Evolutionary conservation across 2,113 vertebrate genomes (phyloP).

Genomic region (Myrmecophaga tridactyla): DNA sequence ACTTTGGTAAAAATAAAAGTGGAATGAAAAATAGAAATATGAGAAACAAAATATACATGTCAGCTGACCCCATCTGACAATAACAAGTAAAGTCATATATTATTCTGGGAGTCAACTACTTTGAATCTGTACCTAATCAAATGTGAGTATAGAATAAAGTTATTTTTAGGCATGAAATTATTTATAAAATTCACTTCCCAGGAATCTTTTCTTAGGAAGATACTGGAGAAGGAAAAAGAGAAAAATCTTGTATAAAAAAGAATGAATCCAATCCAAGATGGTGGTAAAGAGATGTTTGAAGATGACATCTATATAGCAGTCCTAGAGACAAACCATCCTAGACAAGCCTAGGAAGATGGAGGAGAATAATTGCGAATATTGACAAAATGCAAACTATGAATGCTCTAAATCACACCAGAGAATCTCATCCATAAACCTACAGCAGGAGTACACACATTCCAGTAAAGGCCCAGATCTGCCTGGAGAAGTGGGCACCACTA

Average conservation of each 20-base stretch:
- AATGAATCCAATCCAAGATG: neutral
- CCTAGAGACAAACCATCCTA: neutral
- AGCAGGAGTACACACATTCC: neutral
- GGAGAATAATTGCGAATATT: neutral
- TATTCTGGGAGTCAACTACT: neutral
- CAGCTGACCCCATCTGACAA: neutral
- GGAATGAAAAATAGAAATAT: neutral
- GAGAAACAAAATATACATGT: neutral
- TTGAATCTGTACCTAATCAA: neutral
- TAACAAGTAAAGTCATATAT: neutral
- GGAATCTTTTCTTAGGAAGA: neutral
- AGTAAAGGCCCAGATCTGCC: slow-evolving; percentile 46
- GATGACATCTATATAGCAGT: neutral
- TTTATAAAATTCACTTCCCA: neutral
- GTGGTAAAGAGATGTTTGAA: neutral
- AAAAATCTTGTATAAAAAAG: neutral
- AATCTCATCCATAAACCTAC: neutral
- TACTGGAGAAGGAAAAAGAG: neutral
- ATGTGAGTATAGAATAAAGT: neutral
- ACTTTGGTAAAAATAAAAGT: neutral
- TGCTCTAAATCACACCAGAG: slow-evolving; percentile 10
- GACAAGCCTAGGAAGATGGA: neutral
- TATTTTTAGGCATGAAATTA: neutral
- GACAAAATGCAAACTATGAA: neutral
- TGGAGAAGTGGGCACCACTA: slow-evolving; percentile 24